phyloP scores from a whole-genome alignment of 1,140 invertebrate genomes.

The silkworm (Bombyx mori) region ASM3026992v2 NC_085120.1:13205001-13205500 shows the following conservation, averaged over 20 bases:
- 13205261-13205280: slow-evolving; percentile 23
- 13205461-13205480: slow-evolving; percentile 63
- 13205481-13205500: slow-evolving; percentile 55
- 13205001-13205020: slow-evolving; percentile 64
- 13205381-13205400: slow-evolving; percentile 61
- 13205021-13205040: slow-evolving; percentile 65
- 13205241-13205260: slow-evolving; percentile 34
- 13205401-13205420: slow-evolving; percentile 59
- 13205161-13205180: slow-evolving; percentile 72
- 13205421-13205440: slow-evolving; percentile 55
- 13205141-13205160: slow-evolving; percentile 71
- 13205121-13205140: slow-evolving; percentile 69
- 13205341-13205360: slow-evolving; percentile 27
- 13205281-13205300: slow-evolving; percentile 52
- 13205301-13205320: slow-evolving; percentile 54
- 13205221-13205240: slow-evolving; percentile 36
- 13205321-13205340: slow-evolving; percentile 9
- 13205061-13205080: slow-evolving; percentile 51
- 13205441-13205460: slow-evolving; percentile 56
- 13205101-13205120: slow-evolving; percentile 63
- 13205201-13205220: slow-evolving; percentile 41
- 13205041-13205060: slow-evolving; percentile 66
- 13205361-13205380: slow-evolving; percentile 41
- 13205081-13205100: slow-evolving; percentile 57
- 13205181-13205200: slow-evolving; percentile 59